A percentile compares a stretch with the other conserved stretches of the same genome.
phyloP scores from a whole-genome alignment of 2,113 vertebrate species.

The Phoxinus phoxinus region DNA sequence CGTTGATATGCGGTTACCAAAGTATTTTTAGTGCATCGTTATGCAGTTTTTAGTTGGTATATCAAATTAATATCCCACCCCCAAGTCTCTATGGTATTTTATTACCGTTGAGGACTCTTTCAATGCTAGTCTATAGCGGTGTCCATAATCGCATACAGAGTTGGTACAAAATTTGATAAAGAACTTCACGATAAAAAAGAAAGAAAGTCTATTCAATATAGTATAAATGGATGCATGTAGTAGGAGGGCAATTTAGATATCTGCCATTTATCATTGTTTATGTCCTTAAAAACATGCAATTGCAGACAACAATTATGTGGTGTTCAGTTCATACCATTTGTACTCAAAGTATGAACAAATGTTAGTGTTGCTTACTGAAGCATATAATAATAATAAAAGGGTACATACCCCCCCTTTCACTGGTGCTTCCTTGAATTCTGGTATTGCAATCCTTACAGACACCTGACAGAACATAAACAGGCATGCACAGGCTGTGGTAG shows the following conservation, averaged over 20 bases:
- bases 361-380: not conserved
- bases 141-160: not conserved
- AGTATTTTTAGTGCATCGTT: not conserved
- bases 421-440: not conserved
- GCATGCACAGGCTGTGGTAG: not conserved
- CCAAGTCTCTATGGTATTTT: no score
- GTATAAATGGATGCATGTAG: not conserved
- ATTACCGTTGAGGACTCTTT: not conserved
- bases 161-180: not conserved
- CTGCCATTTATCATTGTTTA: not conserved
- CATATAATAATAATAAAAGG: not conserved
- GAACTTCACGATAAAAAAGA: not conserved
- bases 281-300: not conserved
- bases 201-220: no score
- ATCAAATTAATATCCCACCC: not conserved
- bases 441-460: not conserved
- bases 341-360: no score
- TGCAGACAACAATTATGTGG: not conserved
- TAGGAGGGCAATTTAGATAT: no score
- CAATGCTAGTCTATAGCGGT: not conserved
- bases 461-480: not conserved
- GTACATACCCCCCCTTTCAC: not conserved
- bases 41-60: not conserved
- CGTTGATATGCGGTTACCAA: not conserved
- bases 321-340: not conserved